phyloP scores from a whole-genome alignment of 1,140 invertebrate species.

The Acromyrmex echinatior region DNA sequence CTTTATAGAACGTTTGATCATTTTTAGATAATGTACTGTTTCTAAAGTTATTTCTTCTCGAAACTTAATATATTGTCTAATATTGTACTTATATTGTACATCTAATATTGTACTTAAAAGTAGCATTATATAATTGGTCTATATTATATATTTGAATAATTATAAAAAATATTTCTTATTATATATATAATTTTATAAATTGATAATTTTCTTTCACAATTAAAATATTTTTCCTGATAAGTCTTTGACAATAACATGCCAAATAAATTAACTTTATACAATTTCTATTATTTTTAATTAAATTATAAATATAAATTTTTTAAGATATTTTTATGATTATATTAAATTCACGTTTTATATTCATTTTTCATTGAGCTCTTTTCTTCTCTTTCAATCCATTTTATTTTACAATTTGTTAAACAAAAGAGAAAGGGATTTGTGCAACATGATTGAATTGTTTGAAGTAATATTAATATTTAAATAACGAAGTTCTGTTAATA shows the following conservation, averaged over 20 bases:
- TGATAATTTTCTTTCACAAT: not conserved
- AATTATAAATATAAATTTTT: not conserved
- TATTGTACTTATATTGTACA: not conserved
- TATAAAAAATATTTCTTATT: not conserved
- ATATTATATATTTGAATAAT: not conserved
- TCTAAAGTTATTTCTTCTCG: not conserved
- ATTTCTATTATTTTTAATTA: not conserved
- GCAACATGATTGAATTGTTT: not conserved
- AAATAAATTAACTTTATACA: not conserved
- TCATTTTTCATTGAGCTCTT: not conserved
- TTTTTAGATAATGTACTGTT: not conserved
- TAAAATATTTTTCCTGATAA: not conserved
- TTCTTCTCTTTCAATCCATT: not conserved
- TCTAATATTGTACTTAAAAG: not conserved
- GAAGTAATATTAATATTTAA: not conserved
- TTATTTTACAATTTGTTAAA: not conserved
- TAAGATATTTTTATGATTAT: not conserved
- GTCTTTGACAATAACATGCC: not conserved
- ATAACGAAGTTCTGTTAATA: conserved; percentile 3
- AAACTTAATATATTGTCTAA: not conserved
- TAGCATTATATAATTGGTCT: not conserved
- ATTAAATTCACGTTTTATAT: not conserved
- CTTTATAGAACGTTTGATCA: not conserved
- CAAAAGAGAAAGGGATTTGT: not conserved
- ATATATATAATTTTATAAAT: not conserved